Evolutionary conservation across 1,140 invertebrate species (phyloP), one percentile per base, ranked within the genome.

Genomic region (Drosophila watanabei): DNA sequence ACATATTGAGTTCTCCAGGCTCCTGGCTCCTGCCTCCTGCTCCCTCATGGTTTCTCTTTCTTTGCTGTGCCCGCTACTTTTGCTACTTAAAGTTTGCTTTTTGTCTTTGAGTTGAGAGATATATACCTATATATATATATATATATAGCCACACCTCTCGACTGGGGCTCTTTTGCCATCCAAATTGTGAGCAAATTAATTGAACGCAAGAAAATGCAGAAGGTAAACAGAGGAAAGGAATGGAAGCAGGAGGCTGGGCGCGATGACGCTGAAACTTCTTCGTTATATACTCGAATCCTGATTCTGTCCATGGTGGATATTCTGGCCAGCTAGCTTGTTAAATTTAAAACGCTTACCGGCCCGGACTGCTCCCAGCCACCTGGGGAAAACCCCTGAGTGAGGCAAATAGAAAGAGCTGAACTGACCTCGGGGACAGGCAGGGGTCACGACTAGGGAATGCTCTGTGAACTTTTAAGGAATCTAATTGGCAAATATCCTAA

Each of bases 131-230:
- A 41, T 24, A 30, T 33, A 32, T 48, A 24, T 28, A 48, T 18
- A 14, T 48, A 20, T 16, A 56, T 10, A 9, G 24, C 59, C 4
- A 5, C 28, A 9, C 20, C 32, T n/a, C 32, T 13, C 52, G 41
- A 43, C 81, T 76, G 68, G 75, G 61, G 49, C 49, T 61, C 63
- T 57, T 69, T 78, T 75, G 65, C 85, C 64, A 82, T 73, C 79
- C 86, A 86, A 90, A 86, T 86, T 90, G 86, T 77, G 82, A 79
- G 86, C 86, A 90, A 90, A 90, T 90, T 90, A 90, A 90, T 90
- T 90, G 86, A 90, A 90, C 86, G 86, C 82, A 90, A 86, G 82
- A 79, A 90, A 78, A 90, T 78, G 82, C 82, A 85, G 79, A 81
- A 86, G 82, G 86, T 62, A 90, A 90, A 90, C 86, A 90, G 61